Conservation (phyloP, 2,113 vertebrate genomes). For the Lepidothrix coronata region DNA sequence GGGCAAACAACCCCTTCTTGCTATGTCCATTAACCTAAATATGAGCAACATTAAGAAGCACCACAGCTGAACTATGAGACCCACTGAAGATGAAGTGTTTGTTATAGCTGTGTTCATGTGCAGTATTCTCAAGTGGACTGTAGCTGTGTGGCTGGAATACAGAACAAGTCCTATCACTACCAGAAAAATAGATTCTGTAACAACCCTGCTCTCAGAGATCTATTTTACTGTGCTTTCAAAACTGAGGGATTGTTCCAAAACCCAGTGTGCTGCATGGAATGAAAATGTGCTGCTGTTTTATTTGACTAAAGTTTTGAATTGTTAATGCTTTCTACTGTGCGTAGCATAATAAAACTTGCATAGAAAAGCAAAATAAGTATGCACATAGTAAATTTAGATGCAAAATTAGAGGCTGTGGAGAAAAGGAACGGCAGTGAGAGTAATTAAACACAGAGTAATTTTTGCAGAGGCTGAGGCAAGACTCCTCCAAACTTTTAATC, state of each 20-base stretch:
- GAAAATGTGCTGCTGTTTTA: not conserved
- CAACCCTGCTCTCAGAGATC: not conserved
- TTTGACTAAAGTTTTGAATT: not conserved
- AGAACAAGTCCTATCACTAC: not conserved
- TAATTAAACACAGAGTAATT: not conserved
- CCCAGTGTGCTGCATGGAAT: not conserved
- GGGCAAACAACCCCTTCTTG: not conserved
- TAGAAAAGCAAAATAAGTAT: not conserved
- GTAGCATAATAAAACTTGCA: not conserved
- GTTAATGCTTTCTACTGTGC: not conserved
- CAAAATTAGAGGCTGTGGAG: not conserved
- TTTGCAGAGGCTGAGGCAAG: not conserved
- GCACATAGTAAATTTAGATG: not conserved
- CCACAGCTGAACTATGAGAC: not conserved
- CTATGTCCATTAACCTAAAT: constrained; percentile 23
- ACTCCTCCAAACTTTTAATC: not conserved
- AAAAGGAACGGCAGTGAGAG: not conserved
- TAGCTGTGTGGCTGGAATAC: not conserved
- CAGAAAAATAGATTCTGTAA: not conserved
- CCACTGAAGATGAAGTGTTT: not conserved
- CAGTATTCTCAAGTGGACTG: not conserved
- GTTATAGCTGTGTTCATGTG: not conserved
- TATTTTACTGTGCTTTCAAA: not conserved
- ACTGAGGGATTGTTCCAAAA: not conserved
- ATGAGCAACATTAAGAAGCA: not conserved